Evolutionary conservation across 2,888 invertebrate species (phyloP), one percentile per base, ranked within the genome.

Genomic region (Chromoteleia sp.): DNA sequence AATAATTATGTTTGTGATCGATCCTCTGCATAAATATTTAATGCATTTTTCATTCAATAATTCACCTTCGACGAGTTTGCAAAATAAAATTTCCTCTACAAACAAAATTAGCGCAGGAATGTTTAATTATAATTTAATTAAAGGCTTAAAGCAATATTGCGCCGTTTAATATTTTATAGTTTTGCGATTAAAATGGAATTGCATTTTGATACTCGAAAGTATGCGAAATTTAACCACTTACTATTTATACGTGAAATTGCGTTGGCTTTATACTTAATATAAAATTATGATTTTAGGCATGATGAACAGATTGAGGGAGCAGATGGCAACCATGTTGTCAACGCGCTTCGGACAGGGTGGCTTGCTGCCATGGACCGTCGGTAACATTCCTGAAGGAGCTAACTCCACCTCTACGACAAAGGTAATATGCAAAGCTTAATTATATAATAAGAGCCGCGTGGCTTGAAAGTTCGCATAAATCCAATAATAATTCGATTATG

Each of bases 381-480:
- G 80, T 25, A 85, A 86, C 39, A 82, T 88, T 80, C 91, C 91
- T 29, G 89, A 90, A 78, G 88, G 88, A 70, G 89, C 88, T 17
- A 91, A 91, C 84, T 86, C 87, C 39, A 91, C 91, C 12, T 91
- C 91, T 14, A 89, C 88, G 15, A 88, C 86, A 67, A 90, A 91
- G 87, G 91, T 91, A 84, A 87, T 86, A 82, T 61, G 29, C 52
- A 41, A 1, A 48, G 52, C 54, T 80, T 81, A 81, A 76, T 73
- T 71, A 65, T 68, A 63, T 76, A 67, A 77, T 74, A 63, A 76
- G 56, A 59, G 76, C 43, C 29, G 39, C 54, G 30, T 33, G 43
- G 59, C 58, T 56, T 19, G 52, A 59, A 75, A 82, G 65, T 82
- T 78, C 52, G 59, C 78, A 39, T 29, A 59, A 82, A 78, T 77